Conservation (phyloP, 2,797 vertebrate species). For the Darevskia nairensis region DNA sequence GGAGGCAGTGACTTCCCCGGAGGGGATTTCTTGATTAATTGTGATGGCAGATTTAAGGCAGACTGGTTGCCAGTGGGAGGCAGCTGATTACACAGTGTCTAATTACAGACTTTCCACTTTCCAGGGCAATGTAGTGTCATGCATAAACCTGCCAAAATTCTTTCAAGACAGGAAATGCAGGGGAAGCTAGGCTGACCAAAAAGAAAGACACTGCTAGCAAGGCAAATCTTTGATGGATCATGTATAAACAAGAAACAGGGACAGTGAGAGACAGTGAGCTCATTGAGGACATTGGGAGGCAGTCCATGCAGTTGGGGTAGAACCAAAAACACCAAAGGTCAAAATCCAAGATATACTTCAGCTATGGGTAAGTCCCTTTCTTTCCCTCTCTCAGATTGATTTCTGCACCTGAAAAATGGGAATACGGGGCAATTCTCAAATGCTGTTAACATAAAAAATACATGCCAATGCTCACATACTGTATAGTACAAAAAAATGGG, state of each 20-base stretch:
- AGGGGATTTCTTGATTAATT: slow-evolving; percentile 75
- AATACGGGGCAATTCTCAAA: not conserved
- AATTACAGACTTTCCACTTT: slow-evolving; percentile 75
- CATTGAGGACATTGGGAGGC: not conserved
- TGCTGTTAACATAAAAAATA: not conserved
- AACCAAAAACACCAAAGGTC: not conserved
- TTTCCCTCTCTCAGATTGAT: not conserved
- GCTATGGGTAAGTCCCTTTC: not conserved
- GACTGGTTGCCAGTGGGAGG: slow-evolving; percentile 63
- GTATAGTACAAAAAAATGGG: not conserved
- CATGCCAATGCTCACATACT: not conserved
- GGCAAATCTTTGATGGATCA: not conserved
- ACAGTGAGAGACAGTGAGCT: not conserved
- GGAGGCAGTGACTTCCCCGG: slow-evolving; percentile 70
- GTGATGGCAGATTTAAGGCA: slow-evolving; percentile 78
- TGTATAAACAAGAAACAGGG: not conserved
- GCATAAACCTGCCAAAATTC: slow-evolving; percentile 73
- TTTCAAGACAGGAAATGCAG: slow-evolving; percentile 61
- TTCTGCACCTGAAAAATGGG: no score
- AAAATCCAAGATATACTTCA: not conserved
- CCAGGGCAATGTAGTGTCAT: slow-evolving; percentile 70
- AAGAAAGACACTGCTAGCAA: slow-evolving; percentile 2
- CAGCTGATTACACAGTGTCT: slow-evolving; percentile 52
- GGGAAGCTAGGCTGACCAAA: slow-evolving; percentile 65
- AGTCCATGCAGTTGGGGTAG: not conserved